Conservation (phyloP, 2,113 vertebrate genomes). For the Circaetus gallicus region DNA sequence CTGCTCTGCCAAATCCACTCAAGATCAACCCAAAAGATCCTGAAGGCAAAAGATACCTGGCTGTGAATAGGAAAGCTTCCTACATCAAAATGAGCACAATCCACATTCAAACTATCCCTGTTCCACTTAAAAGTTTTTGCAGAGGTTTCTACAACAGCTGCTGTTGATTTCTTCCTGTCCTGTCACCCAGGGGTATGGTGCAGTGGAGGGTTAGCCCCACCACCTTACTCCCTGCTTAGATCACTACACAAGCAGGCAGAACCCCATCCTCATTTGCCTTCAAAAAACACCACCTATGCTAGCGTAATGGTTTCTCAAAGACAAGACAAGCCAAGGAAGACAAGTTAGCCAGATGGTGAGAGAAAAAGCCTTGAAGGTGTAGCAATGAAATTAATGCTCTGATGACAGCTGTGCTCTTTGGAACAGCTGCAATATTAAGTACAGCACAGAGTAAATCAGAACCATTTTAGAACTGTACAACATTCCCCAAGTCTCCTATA, state of each 20-base stretch:
- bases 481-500: background rate
- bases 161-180: background rate
- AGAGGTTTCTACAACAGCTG: background rate
- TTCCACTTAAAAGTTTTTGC: background rate
- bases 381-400: background rate
- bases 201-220: background rate
- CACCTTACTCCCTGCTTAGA: background rate
- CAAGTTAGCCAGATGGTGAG: background rate
- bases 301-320: background rate
- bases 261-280: background rate
- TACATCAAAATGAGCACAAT: background rate
- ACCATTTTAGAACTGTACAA: background rate
- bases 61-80: background rate
- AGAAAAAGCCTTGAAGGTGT: background rate
- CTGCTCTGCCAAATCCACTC: background rate
- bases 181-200: background rate
- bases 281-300: fast-evolving
- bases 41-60: background rate
- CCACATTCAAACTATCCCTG: background rate
- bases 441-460: background rate
- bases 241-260: background rate
- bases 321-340: background rate
- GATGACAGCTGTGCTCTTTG: background rate
- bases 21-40: background rate
- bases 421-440: background rate